phyloP scores from a whole-genome alignment of 2,797 vertebrate genomes.

The Numenius phaeopus region DNA sequence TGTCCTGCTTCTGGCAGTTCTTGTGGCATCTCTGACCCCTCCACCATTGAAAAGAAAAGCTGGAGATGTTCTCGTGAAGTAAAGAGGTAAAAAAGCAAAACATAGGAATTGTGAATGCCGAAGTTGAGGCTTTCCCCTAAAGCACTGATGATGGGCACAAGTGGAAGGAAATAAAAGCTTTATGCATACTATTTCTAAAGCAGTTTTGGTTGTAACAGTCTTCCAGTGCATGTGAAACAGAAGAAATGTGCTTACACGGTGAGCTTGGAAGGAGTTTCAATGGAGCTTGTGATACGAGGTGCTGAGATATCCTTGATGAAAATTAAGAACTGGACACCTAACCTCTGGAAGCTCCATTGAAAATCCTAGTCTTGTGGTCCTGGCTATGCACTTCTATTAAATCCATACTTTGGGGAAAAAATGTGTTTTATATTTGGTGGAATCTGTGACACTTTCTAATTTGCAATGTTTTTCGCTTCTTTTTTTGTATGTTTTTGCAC shows the following conservation, averaged over 20 bases:
- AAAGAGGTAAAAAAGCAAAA: not conserved
- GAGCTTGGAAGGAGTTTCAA: not conserved
- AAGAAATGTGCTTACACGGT: not conserved
- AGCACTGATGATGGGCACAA: not conserved
- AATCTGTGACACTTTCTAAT: conserved; percentile 65
- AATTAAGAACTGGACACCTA: not conserved
- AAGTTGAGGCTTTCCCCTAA: not conserved
- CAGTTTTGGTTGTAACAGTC: not conserved
- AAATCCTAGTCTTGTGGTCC: not conserved
- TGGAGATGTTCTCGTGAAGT: not conserved
- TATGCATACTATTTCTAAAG: not conserved
- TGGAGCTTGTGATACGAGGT: not conserved
- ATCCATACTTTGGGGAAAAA: not conserved
- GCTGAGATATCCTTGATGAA: not conserved
- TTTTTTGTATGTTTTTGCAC: conserved; percentile 53
- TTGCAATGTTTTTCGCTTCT: conserved; percentile 52
- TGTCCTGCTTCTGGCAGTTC: not conserved
- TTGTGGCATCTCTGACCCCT: not conserved
- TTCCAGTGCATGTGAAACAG: not conserved
- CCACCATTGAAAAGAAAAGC: not conserved
- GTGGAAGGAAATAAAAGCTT: not conserved
- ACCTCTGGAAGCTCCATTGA: not conserved
- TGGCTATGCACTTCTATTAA: not conserved
- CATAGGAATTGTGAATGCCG: not conserved
- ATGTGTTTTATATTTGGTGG: conserved; percentile 5